These are phyloP conservation scores for Lindbergichthys nudifrons DNA, from an alignment of 2,797 vertebrate species.

Conservation along the genomic window DNA sequence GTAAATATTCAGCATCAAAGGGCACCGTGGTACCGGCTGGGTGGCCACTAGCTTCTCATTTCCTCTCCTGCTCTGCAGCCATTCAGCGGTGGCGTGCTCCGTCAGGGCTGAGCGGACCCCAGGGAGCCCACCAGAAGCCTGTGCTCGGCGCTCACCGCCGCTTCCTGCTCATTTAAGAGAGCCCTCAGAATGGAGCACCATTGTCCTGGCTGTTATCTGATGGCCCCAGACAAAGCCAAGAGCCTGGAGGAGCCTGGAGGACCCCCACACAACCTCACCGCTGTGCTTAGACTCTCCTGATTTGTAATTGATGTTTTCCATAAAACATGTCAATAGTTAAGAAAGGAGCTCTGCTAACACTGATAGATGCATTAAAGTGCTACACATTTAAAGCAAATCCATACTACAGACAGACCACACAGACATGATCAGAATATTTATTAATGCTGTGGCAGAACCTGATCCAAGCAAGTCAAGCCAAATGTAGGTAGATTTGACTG, in stretches of 20 bases:
- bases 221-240: constrained; percentile 87
- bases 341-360: constrained; percentile 44
- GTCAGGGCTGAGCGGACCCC: constrained; percentile 85
- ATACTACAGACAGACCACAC: constrained; percentile 10
- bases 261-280: constrained; percentile 19
- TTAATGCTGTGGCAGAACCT: constrained; percentile 13
- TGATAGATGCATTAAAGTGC: constrained; percentile 31
- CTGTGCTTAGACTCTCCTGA: constrained; percentile 49
- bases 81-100: constrained; percentile 80
- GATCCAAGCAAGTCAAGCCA: constrained; percentile 8
- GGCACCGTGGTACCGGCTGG: constrained; percentile 82
- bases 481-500: background rate
- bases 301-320: constrained; percentile 41
- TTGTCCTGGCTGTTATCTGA: constrained; percentile 89
- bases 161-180: constrained; percentile 89
- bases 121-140: constrained; percentile 84
- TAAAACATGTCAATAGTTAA: constrained; percentile 50
- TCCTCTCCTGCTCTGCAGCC: constrained; percentile 80
- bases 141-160: constrained; percentile 74
- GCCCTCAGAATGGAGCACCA: constrained; percentile 84
- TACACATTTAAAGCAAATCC: background rate
- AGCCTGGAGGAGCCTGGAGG: constrained; percentile 68
- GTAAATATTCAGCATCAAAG: constrained; percentile 80
- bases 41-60: constrained; percentile 86
- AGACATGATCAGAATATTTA: background rate